A percentile compares a stretch with the other conserved stretches of the same genome.
phyloP scores from a whole-genome alignment of 2,888 invertebrate genomes.

The Volucella inflata region DNA sequence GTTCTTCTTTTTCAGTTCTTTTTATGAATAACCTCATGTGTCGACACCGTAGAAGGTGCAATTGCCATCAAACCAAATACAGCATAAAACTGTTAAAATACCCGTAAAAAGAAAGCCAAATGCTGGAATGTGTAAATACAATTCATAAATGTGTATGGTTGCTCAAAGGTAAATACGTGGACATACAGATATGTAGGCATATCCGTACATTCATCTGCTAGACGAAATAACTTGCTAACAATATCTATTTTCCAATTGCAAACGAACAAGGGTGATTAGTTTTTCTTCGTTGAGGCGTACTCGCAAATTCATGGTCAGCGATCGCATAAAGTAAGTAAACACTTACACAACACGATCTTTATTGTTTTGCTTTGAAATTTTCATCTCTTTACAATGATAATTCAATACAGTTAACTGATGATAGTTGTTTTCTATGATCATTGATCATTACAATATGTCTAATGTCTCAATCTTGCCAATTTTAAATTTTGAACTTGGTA shows the following conservation, averaged over 20 bases:
- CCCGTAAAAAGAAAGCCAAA: constrained; percentile 56
- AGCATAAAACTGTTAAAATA: constrained; percentile 8
- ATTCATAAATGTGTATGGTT: neutral
- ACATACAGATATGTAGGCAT: no score
- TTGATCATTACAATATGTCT: no score
- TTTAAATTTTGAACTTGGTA: no score
- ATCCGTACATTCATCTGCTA: neutral
- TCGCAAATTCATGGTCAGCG: constrained; percentile 13
- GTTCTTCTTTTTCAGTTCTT: constrained; percentile 31
- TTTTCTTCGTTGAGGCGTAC: constrained; percentile 39
- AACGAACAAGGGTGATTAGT: constrained; percentile 38
- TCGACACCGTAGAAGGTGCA: neutral
- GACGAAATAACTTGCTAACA: constrained; percentile 45
- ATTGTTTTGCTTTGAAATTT: constrained; percentile 6
- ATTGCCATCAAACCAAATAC: constrained; percentile 26
- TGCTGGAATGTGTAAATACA: constrained; percentile 27
- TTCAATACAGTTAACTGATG: neutral
- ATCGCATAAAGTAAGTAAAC: constrained; percentile 45
- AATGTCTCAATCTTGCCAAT: no score
- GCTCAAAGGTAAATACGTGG: neutral
- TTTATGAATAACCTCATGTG: neutral
- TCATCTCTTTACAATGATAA: neutral
- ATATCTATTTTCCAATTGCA: constrained; percentile 40
- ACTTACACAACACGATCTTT: constrained; percentile 8
- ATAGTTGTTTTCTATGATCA: no score